Percentiles rank a stretch among this genome's conserved stretches.
phyloP scores from a whole-genome alignment of 1,140 invertebrate species.

The Triops longicaudatus region DNA sequence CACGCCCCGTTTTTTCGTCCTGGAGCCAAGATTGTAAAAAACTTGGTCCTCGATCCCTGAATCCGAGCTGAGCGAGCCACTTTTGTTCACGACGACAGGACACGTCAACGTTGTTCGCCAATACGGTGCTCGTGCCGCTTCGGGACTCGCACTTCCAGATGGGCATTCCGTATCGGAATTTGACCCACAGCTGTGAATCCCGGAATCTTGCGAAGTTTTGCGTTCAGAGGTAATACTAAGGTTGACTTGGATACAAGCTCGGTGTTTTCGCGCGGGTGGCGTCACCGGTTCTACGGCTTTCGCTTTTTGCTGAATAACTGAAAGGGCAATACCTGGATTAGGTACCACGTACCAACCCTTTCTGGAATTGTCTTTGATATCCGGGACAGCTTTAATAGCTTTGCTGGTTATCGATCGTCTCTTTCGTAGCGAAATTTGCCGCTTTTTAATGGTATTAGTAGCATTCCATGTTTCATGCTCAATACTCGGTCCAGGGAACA shows the following conservation, averaged over 20 bases:
- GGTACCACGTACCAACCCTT: not conserved
- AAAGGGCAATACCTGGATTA: not conserved
- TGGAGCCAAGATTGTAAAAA: not conserved
- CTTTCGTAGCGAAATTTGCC: not conserved
- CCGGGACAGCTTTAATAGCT: not conserved
- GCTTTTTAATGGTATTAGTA: not conserved
- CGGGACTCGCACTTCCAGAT: not conserved
- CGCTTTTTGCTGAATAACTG: not conserved
- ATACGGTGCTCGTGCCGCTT: not conserved
- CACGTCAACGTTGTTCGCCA: too few species aligned
- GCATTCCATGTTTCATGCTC: not conserved
- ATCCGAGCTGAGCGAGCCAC: conserved; percentile 19
- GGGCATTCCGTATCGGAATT: not conserved
- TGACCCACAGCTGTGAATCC: not conserved
- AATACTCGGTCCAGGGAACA: not conserved
- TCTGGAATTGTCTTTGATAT: not conserved
- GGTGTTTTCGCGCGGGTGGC: conserved; percentile 5
- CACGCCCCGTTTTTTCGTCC: conserved; percentile 6
- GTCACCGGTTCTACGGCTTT: not conserved
- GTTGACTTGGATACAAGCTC: conserved; percentile 21
- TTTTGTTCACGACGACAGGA: not conserved
- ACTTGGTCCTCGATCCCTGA: conserved; percentile 19
- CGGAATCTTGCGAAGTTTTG: not conserved
- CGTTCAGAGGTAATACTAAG: not conserved
- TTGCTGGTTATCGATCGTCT: not conserved